Conservation (phyloP, 2,888 invertebrate genomes). For the Tetranychus piercei region DNA sequence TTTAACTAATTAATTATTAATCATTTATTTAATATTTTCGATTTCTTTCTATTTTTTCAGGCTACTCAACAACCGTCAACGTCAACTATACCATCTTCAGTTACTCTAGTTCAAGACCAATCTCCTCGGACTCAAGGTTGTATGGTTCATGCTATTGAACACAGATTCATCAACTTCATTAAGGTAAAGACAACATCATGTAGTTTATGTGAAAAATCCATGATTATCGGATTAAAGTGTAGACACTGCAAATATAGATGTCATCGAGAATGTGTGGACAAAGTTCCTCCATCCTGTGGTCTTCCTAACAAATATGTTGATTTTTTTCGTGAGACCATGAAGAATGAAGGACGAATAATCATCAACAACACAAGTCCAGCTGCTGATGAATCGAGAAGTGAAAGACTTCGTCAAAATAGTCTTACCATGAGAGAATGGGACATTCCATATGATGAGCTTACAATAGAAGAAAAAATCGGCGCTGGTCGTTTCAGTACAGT, state of each 20-base stretch:
- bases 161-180: slow-evolving; percentile 64
- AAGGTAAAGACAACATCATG: slow-evolving; percentile 65
- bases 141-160: slow-evolving; percentile 75
- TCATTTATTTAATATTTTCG: not conserved
- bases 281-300: slow-evolving; percentile 70
- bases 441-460: slow-evolving; percentile 85
- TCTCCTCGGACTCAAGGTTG: slow-evolving; percentile 48
- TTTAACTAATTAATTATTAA: too few relatives aligned
- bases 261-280: slow-evolving; percentile 33
- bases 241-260: slow-evolving; percentile 59
- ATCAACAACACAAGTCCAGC: slow-evolving; percentile 38
- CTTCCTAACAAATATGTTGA: slow-evolving; percentile 65
- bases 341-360: slow-evolving; percentile 22
- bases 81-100: too few relatives aligned
- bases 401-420: slow-evolving; percentile 35
- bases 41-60: too few relatives aligned
- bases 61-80: too few relatives aligned
- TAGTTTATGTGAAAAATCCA: slow-evolving; percentile 70
- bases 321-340: slow-evolving; percentile 41
- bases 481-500: slow-evolving; percentile 85
- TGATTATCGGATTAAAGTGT: slow-evolving; percentile 58
- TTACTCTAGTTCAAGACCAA: slow-evolving; percentile 30
- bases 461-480: slow-evolving; percentile 67
- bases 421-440: slow-evolving; percentile 88
- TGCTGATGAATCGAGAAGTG: slow-evolving; percentile 37